phyloP scores from a whole-genome alignment of 2,113 vertebrate species.

The Colossoma macropomum region DNA sequence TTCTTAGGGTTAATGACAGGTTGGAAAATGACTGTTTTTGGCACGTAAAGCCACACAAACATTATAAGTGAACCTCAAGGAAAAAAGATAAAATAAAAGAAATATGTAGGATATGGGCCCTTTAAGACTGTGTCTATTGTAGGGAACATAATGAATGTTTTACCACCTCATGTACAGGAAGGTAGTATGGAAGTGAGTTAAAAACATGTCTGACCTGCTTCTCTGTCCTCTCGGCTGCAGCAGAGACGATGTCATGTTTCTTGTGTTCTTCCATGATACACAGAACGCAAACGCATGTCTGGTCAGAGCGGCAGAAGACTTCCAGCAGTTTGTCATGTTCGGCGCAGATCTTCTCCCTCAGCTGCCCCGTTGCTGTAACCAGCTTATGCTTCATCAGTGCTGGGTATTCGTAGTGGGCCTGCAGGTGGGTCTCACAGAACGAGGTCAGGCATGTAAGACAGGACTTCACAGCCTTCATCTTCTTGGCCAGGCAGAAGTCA shows the following conservation, averaged over 20 bases:
- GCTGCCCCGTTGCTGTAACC: conserved; percentile 81
- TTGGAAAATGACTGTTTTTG: too few species aligned
- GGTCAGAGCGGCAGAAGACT: conserved; percentile 78
- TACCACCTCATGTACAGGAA: not conserved
- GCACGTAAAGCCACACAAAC: too few species aligned
- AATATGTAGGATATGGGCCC: too few species aligned
- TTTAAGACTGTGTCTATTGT: too few species aligned
- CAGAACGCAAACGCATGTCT: conserved; percentile 78
- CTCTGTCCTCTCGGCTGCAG: conserved; percentile 78
- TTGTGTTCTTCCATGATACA: conserved; percentile 84
- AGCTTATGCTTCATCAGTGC: conserved; percentile 94
- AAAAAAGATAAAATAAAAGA: too few species aligned
- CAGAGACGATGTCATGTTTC: conserved; percentile 76
- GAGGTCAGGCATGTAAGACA: conserved; percentile 94
- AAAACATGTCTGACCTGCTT: conserved; percentile 73
- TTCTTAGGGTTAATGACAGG: too few species aligned
- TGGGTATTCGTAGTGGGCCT: conserved; percentile 91
- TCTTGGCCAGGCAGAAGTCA: conserved; percentile 91
- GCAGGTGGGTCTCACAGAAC: conserved; percentile 92
- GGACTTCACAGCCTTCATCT: conserved; percentile 90
- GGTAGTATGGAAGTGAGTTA: not conserved
- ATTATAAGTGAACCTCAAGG: too few species aligned
- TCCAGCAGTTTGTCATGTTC: conserved; percentile 81
- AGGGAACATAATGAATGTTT: too few species aligned
- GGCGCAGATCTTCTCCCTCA: conserved; percentile 80